phyloP scores from a whole-genome alignment of 2,113 vertebrate genomes.

The Barbus barbus region DNA sequence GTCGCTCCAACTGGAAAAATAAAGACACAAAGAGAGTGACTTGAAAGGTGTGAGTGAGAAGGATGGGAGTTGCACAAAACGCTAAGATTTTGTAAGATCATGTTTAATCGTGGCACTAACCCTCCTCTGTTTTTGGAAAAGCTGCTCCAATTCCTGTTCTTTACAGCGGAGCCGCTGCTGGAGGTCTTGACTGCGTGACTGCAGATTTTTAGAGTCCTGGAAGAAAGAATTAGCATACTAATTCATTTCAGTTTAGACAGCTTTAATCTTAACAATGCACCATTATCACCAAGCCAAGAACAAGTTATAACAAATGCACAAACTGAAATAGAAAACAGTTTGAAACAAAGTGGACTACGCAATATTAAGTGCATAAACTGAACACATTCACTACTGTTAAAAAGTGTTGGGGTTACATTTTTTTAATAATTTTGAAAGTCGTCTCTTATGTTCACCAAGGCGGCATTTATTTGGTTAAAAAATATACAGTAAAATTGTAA shows the following conservation, averaged over 20 bases:
- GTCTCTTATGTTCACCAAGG: too few species aligned
- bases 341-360: too few species aligned
- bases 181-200: constrained; percentile 81
- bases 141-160: constrained; percentile 85
- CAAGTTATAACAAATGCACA: neutral
- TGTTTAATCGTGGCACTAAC: constrained; percentile 63
- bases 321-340: too few species aligned
- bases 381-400: too few species aligned
- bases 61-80: neutral
- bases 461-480: too few species aligned
- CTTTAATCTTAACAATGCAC: neutral
- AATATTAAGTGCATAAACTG: too few species aligned
- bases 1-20: constrained; percentile 80
- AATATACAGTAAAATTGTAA: too few species aligned
- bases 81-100: neutral
- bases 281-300: neutral
- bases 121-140: constrained; percentile 82
- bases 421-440: too few species aligned
- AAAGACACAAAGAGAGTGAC: neutral
- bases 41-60: neutral
- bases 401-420: too few species aligned
- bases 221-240: neutral
- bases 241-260: neutral
- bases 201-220: constrained; percentile 84
- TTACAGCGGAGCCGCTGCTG: constrained; percentile 80